phyloP scores from a whole-genome alignment of 2,113 vertebrate species.

The Litocranius walleri region DNA sequence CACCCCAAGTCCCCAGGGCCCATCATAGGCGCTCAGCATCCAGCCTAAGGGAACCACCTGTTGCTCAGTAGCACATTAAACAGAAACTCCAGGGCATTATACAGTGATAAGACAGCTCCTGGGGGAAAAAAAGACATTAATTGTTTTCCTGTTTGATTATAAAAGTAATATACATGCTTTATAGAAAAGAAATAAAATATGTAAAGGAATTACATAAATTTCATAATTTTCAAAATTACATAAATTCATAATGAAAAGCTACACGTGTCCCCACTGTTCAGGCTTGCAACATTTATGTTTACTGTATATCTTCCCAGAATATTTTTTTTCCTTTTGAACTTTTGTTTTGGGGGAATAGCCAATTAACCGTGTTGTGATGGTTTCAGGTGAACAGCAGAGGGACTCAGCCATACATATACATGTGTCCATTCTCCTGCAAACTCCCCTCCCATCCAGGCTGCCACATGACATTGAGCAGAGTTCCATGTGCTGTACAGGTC shows the following conservation, averaged over 20 bases:
- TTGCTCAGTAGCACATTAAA: background rate
- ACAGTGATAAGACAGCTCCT: background rate
- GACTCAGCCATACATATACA: background rate
- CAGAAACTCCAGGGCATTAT: background rate
- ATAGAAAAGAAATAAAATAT: background rate
- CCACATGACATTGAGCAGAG: background rate
- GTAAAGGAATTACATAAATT: background rate
- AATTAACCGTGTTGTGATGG: background rate
- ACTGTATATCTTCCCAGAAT: background rate
- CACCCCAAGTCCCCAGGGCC: background rate
- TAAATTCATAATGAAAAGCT: background rate
- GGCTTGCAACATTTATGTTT: background rate
- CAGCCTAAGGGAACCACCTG: background rate
- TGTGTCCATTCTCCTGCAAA: background rate
- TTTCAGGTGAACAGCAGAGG: background rate
- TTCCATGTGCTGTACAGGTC: background rate
- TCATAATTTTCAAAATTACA: background rate
- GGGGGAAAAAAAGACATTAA: background rate
- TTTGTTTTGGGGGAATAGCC: background rate
- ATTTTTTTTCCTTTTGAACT: background rate
- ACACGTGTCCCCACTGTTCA: background rate
- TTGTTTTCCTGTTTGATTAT: background rate
- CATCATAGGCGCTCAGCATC: background rate
- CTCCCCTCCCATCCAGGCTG: background rate
- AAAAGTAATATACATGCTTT: background rate